Conservation (phyloP, 92 coral and sea anemone genomes). For the Phymanthus crucifer region DNA sequence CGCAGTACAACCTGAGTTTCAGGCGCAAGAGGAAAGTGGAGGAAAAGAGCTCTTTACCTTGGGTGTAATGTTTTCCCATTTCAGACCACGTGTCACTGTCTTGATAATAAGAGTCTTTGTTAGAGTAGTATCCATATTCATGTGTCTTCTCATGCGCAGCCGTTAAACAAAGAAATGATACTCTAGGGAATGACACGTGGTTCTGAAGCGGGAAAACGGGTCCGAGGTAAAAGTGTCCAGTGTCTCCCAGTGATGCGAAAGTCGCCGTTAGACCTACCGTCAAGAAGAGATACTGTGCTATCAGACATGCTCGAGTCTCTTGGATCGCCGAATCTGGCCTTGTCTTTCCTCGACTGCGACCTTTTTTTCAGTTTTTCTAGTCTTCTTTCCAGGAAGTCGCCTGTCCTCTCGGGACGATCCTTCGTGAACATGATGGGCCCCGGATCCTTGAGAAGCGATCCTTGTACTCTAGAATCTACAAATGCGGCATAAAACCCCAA, state of each 20-base stretch:
- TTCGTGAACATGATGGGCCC: slow-evolving; percentile 28
- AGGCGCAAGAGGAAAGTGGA: too few relatives aligned
- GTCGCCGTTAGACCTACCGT: slow-evolving; percentile 19
- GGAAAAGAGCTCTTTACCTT: too few relatives aligned
- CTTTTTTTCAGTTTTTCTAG: slow-evolving; percentile 7
- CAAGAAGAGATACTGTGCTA: slow-evolving; percentile 60
- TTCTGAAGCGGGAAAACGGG: too few relatives aligned
- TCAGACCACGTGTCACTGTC: too few relatives aligned
- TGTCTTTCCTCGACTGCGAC: neutral
- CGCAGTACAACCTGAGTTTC: too few relatives aligned
- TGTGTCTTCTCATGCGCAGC: too few relatives aligned
- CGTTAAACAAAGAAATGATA: too few relatives aligned
- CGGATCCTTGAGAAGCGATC: slow-evolving; percentile 14
- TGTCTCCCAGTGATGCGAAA: neutral
- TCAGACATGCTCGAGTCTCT: slow-evolving; percentile 30
- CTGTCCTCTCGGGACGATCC: slow-evolving; percentile 12
- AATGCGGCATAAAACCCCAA: neutral
- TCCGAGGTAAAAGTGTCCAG: too few relatives aligned
- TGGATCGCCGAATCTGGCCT: slow-evolving; percentile 16
- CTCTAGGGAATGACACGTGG: too few relatives aligned
- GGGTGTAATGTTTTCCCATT: too few relatives aligned
- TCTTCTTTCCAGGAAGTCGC: slow-evolving; percentile 17
- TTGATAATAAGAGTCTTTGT: too few relatives aligned
- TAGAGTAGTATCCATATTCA: too few relatives aligned
- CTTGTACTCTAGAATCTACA: neutral